These are phyloP conservation scores for Amphibalanus amphitrite DNA, from an alignment of 1,140 invertebrate genomes.

Conservation along the genomic window DNA sequence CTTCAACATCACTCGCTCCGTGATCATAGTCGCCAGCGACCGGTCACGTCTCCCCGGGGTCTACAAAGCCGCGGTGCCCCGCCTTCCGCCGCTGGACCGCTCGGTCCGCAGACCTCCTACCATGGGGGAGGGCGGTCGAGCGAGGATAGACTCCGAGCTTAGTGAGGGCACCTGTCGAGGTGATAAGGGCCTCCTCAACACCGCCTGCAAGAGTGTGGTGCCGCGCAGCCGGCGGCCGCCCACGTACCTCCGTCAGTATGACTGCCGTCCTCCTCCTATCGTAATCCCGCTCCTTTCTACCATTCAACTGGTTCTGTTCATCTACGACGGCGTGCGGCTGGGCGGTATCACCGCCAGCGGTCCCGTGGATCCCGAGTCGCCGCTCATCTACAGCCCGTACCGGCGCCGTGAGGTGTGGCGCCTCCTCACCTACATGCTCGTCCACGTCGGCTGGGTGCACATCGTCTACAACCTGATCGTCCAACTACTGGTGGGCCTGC, in stretches of 20 bases:
- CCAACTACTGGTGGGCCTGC: slow-evolving; percentile 46
- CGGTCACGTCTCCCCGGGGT: too few relatives aligned
- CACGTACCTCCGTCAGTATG: neutral
- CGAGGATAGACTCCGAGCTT: too few relatives aligned
- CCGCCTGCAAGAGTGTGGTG: neutral
- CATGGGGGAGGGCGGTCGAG: too few relatives aligned
- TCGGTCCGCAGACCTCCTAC: too few relatives aligned
- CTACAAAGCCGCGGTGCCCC: too few relatives aligned
- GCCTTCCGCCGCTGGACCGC: too few relatives aligned
- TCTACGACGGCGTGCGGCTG: neutral
- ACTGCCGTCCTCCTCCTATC: neutral
- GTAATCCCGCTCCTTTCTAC: neutral
- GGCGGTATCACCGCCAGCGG: neutral
- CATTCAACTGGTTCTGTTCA: neutral
- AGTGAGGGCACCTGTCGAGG: too few relatives aligned
- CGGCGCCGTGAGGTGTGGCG: slow-evolving; percentile 77
- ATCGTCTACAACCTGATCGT: slow-evolving; percentile 30
- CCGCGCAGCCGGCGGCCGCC: neutral
- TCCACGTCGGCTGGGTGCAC: slow-evolving; percentile 54
- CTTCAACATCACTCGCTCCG: too few relatives aligned
- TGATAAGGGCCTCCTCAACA: too few relatives aligned
- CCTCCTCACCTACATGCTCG: slow-evolving; percentile 89
- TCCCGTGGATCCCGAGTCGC: slow-evolving; percentile 19
- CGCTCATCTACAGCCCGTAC: slow-evolving; percentile 78
- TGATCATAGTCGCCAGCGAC: too few relatives aligned